Percentiles rank a stretch among this genome's conserved stretches.
Evolutionary conservation across 23 tunicate species (phyloP).

Genomic region (Phallusia fumigata): DNA sequence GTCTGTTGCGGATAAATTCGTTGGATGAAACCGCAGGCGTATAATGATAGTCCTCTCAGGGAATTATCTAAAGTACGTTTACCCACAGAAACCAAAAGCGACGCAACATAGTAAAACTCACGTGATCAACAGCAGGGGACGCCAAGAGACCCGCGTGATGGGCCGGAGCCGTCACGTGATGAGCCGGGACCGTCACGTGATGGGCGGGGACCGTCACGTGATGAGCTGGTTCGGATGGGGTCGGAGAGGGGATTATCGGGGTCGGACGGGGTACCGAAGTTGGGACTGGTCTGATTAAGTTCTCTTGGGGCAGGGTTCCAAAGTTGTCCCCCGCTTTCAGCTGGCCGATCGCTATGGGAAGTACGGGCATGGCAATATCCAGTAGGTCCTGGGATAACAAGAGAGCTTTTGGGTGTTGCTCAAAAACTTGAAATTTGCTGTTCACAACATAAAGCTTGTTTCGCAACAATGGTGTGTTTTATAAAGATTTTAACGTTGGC

Average conservation of each 20-base stretch:
- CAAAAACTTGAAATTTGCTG: too few relatives aligned
- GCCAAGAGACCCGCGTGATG: neutral
- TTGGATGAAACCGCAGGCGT: too few relatives aligned
- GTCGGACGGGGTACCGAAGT: neutral
- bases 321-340: neutral
- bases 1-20: too few relatives aligned
- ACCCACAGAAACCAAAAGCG: too few relatives aligned
- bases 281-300: too few relatives aligned
- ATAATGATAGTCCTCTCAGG: too few relatives aligned
- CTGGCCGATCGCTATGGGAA: neutral
- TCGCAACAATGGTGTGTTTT: too few relatives aligned
- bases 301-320: neutral
- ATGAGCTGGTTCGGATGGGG: neutral
- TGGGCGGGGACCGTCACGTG: neutral
- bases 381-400: neutral
- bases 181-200: neutral
- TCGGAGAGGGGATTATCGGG: neutral
- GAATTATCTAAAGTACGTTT: too few relatives aligned
- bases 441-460: too few relatives aligned
- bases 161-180: neutral
- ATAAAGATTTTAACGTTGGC: too few relatives aligned
- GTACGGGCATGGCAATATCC: neutral
- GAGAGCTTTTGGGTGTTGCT: neutral
- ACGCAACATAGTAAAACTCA: too few relatives aligned
- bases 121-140: neutral